Percentiles rank a stretch among this genome's conserved stretches.
Evolutionary conservation across 2,797 vertebrate genomes (phyloP).

Genomic region (Loriculus beryllinus): DNA sequence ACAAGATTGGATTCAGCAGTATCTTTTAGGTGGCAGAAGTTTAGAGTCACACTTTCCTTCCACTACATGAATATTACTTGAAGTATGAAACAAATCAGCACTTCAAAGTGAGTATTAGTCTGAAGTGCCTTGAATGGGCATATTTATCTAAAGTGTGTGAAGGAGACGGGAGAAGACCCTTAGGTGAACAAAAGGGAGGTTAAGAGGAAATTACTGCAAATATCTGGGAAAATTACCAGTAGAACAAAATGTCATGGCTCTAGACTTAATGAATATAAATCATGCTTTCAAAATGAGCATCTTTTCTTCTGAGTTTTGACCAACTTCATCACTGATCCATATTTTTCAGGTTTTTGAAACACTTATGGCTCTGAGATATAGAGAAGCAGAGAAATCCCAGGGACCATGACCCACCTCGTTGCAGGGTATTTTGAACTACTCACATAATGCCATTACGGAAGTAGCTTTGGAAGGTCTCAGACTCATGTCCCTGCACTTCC

Average conservation of each 20-base stretch:
- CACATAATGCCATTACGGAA: conserved; percentile 89
- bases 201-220: background rate
- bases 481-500: conserved; percentile 86
- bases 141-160: background rate
- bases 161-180: background rate
- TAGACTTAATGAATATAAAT: background rate
- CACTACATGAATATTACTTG: background rate
- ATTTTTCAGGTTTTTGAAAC: background rate
- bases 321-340: rapidly evolving
- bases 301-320: background rate
- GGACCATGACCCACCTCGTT: rapidly evolving
- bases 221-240: background rate
- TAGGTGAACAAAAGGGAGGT: background rate
- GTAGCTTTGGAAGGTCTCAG: conserved; percentile 85
- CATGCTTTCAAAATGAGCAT: background rate
- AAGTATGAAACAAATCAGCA: background rate
- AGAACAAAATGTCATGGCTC: rapidly evolving
- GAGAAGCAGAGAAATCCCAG: background rate
- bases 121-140: background rate
- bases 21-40: background rate
- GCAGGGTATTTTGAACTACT: conserved; percentile 41
- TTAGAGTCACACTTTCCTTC: background rate
- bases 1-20: background rate
- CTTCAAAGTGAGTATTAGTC: background rate
- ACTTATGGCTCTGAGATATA: rapidly evolving